Conservation (phyloP, 1,140 invertebrate genomes). For the Nasonia giraulti region DNA sequence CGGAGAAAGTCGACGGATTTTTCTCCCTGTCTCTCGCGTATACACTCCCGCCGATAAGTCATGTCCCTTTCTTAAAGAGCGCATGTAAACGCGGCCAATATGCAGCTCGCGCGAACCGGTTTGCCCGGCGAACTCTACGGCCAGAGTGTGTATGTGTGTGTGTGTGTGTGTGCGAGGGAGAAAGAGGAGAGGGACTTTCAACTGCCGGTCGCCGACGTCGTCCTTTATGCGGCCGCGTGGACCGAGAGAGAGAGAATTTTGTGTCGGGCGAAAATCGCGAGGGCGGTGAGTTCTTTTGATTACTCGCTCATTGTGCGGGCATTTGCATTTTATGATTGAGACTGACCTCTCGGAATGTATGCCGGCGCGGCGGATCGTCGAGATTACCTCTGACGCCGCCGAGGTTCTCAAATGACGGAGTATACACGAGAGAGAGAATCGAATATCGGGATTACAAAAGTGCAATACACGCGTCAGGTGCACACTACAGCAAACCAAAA, state of each 20-base stretch:
- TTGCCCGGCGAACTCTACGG: slow-evolving; percentile 46
- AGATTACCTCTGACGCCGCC: no score
- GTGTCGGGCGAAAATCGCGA: slow-evolving; percentile 7
- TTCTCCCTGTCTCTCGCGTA: slow-evolving; percentile 27
- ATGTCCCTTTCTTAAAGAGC: slow-evolving; percentile 55
- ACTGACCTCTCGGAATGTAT: not conserved
- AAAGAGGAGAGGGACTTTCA: slow-evolving; percentile 36
- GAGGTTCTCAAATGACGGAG: no score
- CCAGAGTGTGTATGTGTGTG: not conserved
- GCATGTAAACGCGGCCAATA: slow-evolving; percentile 55
- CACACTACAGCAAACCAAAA: no score
- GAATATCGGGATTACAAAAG: no score
- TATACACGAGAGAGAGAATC: no score
- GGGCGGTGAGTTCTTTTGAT: slow-evolving; percentile 11
- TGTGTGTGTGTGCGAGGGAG: no score
- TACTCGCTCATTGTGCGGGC: not conserved
- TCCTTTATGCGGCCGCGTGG: slow-evolving; percentile 28
- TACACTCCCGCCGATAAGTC: slow-evolving; percentile 47
- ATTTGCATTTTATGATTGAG: slow-evolving; percentile 4
- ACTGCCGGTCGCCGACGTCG: slow-evolving; percentile 38
- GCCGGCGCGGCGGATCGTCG: no score
- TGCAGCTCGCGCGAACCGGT: slow-evolving; percentile 53
- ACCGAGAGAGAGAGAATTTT: slow-evolving; percentile 24
- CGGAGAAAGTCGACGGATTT: slow-evolving; percentile 39
- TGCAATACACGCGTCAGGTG: no score